Evolutionary conservation across 2,888 invertebrate genomes (phyloP), one percentile per base, ranked within the genome.

Genomic region (Sphaerophoria rueppellii): DNA sequence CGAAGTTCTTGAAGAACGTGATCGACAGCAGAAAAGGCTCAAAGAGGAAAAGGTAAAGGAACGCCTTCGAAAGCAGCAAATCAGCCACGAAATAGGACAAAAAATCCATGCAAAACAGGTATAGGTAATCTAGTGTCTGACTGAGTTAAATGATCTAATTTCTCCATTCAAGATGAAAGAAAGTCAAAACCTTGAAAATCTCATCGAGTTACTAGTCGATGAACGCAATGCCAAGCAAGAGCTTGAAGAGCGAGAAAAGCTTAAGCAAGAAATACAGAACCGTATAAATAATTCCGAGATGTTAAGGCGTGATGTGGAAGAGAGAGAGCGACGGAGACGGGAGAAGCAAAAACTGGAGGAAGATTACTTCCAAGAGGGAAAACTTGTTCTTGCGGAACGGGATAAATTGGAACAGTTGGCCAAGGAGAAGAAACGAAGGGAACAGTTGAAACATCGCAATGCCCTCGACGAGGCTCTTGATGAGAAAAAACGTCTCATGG

Each of bases 351-450:
- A 88, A 34, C 87, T 88, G 7, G 89, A 89, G 32, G 69, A 86
- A 70, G 57, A 86, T 7, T 87, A 87, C 52, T 80, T 82, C 0
- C 70, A 82, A n/a, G 85, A 88, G 32, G 87, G 92, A 89, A 88
- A 94, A 88, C 93, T 91, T 43, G 92, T 94, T 88, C 91, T 94
- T 87, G 93, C 93, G 0, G 94, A 94, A 89, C 93, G 93, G 78
- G 93, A 94, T 86, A 92, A 93, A 82, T 88, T 95, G 5, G 94
- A 94, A 86, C 93, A 93, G 88, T 90, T 95, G 89, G 93, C 94
- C 4, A 92, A 93, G 6, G 93, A 94, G 88, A 93, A 93, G 88
- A 91, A 93, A 52, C 91, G 94, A 32, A 91, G 93, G 89, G 94
- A 94, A 88, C 93, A 93, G 89, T 88, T 93, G 32, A 93, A 95